A percentile compares a stretch with the other conserved stretches of the same genome.
phyloP scores from a whole-genome alignment of 2,113 vertebrate species.

The Chroicocephalus ridibundus region DNA sequence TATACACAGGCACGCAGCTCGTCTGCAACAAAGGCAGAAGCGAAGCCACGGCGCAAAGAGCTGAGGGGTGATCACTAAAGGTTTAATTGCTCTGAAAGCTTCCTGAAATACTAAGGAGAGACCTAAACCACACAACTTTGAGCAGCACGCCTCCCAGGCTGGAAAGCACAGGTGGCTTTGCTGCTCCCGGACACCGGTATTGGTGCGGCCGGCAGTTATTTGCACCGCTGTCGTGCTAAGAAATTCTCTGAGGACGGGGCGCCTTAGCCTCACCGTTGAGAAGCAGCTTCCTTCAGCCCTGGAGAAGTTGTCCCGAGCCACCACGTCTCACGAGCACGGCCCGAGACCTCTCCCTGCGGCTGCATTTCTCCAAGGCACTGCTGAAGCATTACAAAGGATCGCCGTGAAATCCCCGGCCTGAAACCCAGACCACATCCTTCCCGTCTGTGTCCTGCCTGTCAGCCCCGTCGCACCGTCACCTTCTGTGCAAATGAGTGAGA shows the following conservation, averaged over 20 bases:
- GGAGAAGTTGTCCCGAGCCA: background rate
- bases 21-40: background rate
- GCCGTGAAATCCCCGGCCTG: background rate
- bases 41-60: background rate
- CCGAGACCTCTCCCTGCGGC: background rate
- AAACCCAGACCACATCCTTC: background rate
- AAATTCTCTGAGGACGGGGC: background rate
- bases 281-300: background rate
- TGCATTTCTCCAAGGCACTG: background rate
- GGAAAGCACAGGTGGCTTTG: background rate
- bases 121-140: background rate
- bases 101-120: background rate
- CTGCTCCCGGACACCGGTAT: fast-evolving
- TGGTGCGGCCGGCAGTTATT: fast-evolving
- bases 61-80: background rate
- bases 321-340: fast-evolving
- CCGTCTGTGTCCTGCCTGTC: background rate
- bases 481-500: background rate
- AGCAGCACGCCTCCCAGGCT: background rate
- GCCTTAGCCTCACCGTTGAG: background rate
- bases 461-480: background rate
- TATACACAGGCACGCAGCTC: background rate
- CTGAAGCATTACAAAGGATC: background rate
- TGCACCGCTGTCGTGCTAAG: background rate
- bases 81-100: slow-evolving; percentile 19